These are phyloP conservation scores for Phataginus tetradactyla DNA, from an alignment of 2,797 vertebrate species.

Conservation along the genomic window DNA sequence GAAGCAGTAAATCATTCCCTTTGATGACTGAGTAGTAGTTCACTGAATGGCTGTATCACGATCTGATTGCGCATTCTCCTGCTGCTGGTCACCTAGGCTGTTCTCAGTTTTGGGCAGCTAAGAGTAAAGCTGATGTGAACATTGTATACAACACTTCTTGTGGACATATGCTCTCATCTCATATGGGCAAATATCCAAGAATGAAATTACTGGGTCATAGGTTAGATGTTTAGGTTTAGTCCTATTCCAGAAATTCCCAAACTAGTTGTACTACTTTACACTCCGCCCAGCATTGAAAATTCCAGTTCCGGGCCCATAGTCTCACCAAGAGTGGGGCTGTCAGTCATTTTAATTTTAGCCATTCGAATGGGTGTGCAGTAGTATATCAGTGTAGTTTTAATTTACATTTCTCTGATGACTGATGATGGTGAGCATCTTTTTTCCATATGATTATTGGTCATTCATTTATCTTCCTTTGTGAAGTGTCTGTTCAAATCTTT, in stretches of 20 bases:
- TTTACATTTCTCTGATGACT: slow-evolving; percentile 10
- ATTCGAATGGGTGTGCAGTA: not conserved
- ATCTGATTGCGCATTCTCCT: not conserved
- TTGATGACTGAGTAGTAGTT: not conserved
- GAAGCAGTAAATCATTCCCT: not conserved
- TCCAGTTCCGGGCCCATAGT: not conserved
- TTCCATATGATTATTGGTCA: slow-evolving; percentile 8
- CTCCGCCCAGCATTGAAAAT: not conserved
- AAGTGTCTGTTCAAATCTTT: slow-evolving; percentile 49
- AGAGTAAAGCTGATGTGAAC: not conserved
- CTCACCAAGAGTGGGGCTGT: not conserved
- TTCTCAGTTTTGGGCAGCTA: not conserved
- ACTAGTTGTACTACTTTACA: not conserved
- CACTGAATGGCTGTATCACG: not conserved
- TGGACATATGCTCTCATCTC: not conserved
- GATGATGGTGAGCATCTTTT: not conserved
- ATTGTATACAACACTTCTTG: not conserved
- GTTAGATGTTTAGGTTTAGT: not conserved
- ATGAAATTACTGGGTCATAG: not conserved
- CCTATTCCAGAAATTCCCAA: not conserved
- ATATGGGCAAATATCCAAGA: not conserved
- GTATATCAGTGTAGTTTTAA: not conserved
- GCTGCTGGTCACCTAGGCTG: not conserved
- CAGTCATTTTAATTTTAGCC: not conserved
- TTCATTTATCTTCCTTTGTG: slow-evolving; percentile 44